Base-by-base conservation (phyloP, 2,113 vertebrate species). In the Pluvialis apricaria region DNA sequence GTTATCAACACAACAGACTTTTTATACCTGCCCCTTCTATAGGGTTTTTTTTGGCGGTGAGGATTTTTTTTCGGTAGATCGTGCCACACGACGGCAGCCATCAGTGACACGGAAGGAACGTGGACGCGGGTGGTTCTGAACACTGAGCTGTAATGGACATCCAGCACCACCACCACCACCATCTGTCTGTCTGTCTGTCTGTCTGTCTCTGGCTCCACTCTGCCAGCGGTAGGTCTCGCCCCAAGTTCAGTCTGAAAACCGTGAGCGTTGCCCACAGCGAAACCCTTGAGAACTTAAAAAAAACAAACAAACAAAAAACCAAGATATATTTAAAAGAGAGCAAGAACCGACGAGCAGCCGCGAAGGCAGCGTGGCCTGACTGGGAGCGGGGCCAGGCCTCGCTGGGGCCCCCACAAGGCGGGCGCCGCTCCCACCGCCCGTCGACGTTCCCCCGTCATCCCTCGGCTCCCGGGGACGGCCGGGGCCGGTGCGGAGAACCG, bases 101-200 rank as follows among this genome's bases (percentile, higher is more conserved):
- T 9, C 3, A 3, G n/a, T 19, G 52, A 34, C 1, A 1, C 3
- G 3, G 34, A 13, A 10, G 42, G 32, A 58, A 54, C 0, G 0
- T 1, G 18, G 19, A 5, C 10, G 31, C 0, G 0, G 17, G 32
- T 13, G 57, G 49, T 42, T 73, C 54, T 38, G 34, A n/a, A 32
- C 0, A 0, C 4, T 55, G 40, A 44, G 32, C 20, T 71, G n/a
- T 31, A 64, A 29, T 2, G 3, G 38, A 19, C 10, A 22, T 24
- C 52, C 44, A 31, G 10, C 26, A 12, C 10, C 18, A 36, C 28
- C 60, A 61, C 16, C 19, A 62, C 6, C 26, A n/a, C n/a, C 45
- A 13, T 8, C 38, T 31, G 17, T 12, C 42, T 64, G 20, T 29
- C 79, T 61, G n/a, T 11, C 80, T 32, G 15, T 7, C n/a, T 44